phyloP scores from a whole-genome alignment of 2,888 invertebrate species.

The Drosophila subsilvestris region DNA sequence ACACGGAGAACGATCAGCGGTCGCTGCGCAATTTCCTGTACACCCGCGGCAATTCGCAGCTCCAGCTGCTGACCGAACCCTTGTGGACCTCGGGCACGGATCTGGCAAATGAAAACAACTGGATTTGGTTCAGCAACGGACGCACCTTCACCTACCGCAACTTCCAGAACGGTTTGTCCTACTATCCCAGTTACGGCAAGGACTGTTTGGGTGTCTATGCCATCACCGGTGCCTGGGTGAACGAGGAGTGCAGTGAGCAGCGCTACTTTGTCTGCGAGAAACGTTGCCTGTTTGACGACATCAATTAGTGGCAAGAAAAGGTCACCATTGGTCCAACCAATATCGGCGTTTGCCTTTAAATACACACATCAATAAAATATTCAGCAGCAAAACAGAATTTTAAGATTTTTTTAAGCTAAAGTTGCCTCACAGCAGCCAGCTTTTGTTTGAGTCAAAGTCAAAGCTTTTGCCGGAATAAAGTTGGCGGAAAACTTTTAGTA shows the following conservation, averaged over 20 bases:
- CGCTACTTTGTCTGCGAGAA: conserved; percentile 37
- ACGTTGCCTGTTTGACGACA: conserved; percentile 32
- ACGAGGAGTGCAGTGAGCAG: conserved; percentile 16
- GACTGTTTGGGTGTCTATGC: conserved; percentile 43
- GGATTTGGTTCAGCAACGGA: conserved; percentile 63
- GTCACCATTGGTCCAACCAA: background rate
- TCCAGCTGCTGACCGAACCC: conserved; percentile 16
- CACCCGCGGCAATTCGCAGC: conserved; percentile 16
- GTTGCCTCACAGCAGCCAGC: background rate
- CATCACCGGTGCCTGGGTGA: conserved; percentile 45
- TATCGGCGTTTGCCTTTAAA: background rate
- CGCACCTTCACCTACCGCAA: conserved; percentile 46
- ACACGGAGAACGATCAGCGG: conserved; percentile 35
- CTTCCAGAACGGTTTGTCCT: conserved; percentile 35
- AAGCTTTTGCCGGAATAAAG: conserved; percentile 10
- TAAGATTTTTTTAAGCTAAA: background rate
- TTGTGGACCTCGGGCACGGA: conserved; percentile 63
- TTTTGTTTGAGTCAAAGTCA: background rate
- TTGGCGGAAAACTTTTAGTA: too few species aligned
- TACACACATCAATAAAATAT: background rate
- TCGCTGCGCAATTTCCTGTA: conserved; percentile 38
- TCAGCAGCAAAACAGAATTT: background rate
- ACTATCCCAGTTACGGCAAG: conserved; percentile 15
- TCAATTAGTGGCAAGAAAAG: too few species aligned
- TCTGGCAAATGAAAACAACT: conserved; percentile 30